These are phyloP conservation scores for Apamea crenata DNA, from an alignment of 2,888 invertebrate genomes.

Conservation along the genomic window DNA sequence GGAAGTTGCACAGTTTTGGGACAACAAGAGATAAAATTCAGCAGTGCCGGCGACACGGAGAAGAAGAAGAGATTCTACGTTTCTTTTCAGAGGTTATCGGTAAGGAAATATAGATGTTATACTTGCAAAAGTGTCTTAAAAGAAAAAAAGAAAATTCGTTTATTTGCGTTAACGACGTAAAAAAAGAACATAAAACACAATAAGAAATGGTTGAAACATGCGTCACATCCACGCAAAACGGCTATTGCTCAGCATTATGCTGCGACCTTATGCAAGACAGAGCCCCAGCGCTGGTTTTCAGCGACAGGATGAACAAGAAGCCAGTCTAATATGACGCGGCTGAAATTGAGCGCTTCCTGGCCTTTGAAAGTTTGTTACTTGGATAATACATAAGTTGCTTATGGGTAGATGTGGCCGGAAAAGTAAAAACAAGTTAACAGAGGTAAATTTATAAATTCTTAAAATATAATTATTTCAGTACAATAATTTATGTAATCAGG, in stretches of 20 bases:
- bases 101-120: neutral
- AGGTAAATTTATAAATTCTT: neutral
- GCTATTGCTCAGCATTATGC: too few species aligned
- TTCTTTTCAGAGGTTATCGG: neutral
- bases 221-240: too few species aligned
- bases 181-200: too few species aligned
- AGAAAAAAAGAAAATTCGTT: neutral
- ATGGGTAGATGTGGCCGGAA: neutral
- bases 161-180: too few species aligned
- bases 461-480: neutral
- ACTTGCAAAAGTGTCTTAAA: neutral
- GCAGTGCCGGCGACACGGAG: too few species aligned
- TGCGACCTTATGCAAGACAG: too few species aligned
- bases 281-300: too few species aligned
- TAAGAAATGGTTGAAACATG: too few species aligned
- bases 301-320: too few species aligned
- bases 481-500: slow-evolving; percentile 29
- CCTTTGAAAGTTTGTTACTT: neutral
- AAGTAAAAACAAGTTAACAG: neutral
- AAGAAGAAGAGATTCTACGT: too few species aligned
- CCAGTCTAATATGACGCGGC: neutral
- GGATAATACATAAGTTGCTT: neutral
- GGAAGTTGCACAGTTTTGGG: too few species aligned
- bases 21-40: too few species aligned
- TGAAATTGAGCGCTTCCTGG: neutral